Conservation (phyloP, 2,113 vertebrate species). For the Syngnathus floridae region DNA sequence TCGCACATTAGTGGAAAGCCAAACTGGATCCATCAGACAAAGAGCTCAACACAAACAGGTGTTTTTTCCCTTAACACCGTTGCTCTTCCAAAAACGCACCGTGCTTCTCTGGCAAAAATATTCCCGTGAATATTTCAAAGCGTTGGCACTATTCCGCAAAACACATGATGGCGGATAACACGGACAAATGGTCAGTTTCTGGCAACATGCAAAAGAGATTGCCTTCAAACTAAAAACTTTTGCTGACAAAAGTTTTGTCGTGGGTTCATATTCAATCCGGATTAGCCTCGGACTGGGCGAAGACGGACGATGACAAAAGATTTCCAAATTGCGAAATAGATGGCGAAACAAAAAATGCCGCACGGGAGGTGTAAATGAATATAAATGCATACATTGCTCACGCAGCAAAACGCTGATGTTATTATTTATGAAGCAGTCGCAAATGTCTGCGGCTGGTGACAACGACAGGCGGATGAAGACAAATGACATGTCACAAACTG, state of each 20-base stretch:
- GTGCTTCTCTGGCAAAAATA: background rate
- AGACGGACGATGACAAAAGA: constrained; percentile 14
- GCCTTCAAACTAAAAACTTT: constrained; percentile 14
- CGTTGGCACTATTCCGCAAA: constrained; percentile 8
- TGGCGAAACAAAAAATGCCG: constrained; percentile 13
- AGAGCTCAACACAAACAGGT: constrained; percentile 10
- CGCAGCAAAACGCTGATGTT: constrained; percentile 30
- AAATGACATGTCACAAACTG: constrained; percentile 59
- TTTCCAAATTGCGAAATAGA: constrained; percentile 4
- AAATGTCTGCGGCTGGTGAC: constrained; percentile 37
- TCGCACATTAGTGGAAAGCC: background rate
- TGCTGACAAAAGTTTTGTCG: constrained; percentile 1
- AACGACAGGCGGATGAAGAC: constrained; percentile 61
- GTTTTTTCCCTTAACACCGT: background rate
- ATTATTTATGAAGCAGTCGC: constrained; percentile 13
- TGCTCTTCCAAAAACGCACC: background rate
- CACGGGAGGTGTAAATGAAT: background rate
- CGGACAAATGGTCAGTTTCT: constrained; percentile 17
- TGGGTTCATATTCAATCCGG: constrained; percentile 25
- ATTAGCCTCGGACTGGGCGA: constrained; percentile 23
- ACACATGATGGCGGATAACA: constrained; percentile 16
- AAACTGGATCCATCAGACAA: background rate
- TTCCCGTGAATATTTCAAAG: constrained; percentile 8
- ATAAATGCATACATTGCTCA: constrained; percentile 2
- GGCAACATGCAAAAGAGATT: constrained; percentile 10